Conservation (phyloP, 2,888 invertebrate species). For the Zaprionus obscuricornis region DNA sequence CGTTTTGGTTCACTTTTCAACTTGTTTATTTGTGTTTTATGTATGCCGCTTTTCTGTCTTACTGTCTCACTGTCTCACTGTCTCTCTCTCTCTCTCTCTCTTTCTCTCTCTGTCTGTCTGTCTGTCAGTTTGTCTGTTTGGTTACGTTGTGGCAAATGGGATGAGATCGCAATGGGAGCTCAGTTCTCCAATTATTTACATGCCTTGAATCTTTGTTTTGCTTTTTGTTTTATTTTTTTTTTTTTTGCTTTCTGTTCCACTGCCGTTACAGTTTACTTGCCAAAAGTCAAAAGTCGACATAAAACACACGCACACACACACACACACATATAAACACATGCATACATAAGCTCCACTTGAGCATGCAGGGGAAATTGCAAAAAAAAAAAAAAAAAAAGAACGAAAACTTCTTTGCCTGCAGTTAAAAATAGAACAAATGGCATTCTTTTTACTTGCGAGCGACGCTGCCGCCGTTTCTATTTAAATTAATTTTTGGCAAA, state of each 20-base stretch:
- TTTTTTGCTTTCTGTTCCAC: too few species aligned
- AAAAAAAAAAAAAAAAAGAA: too few species aligned
- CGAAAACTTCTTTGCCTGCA: slow-evolving; percentile 50
- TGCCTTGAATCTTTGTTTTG: slow-evolving; percentile 61
- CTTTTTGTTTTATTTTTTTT: too few species aligned
- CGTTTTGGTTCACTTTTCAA: slow-evolving; percentile 59
- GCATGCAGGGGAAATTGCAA: slow-evolving; percentile 26
- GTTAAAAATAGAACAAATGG: slow-evolving; percentile 48
- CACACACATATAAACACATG: not conserved
- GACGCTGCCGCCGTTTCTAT: slow-evolving; percentile 53
- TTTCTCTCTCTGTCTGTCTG: too few species aligned
- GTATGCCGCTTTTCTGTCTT: too few species aligned
- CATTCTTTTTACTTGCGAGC: slow-evolving; percentile 20
- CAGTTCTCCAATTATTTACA: slow-evolving; percentile 65
- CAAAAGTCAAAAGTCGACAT: slow-evolving; percentile 57
- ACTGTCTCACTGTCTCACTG: too few species aligned
- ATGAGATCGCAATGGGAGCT: slow-evolving; percentile 5
- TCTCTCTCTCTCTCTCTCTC: too few species aligned
- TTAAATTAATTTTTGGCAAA: slow-evolving; percentile 72
- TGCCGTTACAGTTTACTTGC: slow-evolving; percentile 43
- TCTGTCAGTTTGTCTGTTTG: too few species aligned
- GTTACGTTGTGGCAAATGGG: slow-evolving; percentile 12
- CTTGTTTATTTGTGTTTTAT: slow-evolving; percentile 77
- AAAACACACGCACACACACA: slow-evolving; percentile 25
- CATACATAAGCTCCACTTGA: too few species aligned